Percentiles rank a stretch among this genome's conserved stretches.
Evolutionary conservation across 2,797 vertebrate genomes (phyloP).

Genomic region (Lophius americanus): DNA sequence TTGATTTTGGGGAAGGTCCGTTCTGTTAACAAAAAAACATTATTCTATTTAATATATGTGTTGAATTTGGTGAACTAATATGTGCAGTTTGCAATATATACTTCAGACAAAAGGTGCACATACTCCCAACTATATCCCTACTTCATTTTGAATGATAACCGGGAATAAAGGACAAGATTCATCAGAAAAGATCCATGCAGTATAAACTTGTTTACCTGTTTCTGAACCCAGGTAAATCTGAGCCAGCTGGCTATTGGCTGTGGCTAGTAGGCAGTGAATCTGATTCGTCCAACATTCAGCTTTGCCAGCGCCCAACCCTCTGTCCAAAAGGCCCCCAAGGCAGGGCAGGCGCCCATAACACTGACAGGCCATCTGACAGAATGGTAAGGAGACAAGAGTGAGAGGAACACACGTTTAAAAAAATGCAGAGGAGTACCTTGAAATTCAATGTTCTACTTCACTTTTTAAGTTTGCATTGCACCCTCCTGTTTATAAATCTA

Average conservation of each 20-base stretch:
- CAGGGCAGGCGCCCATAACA: constrained; percentile 88
- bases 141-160: no score
- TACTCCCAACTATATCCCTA: no score
- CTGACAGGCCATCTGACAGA: constrained; percentile 85
- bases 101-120: no score
- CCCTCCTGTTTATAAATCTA: no score
- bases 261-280: constrained; percentile 86
- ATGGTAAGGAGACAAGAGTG: not conserved
- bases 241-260: constrained; percentile 83
- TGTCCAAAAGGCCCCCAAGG: constrained; percentile 86
- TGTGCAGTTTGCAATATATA: no score
- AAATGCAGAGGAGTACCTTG: not conserved
- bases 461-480: not conserved
- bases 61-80: no score
- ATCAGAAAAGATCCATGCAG: no score
- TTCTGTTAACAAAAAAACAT: no score
- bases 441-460: not conserved
- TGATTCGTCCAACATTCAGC: constrained; percentile 91
- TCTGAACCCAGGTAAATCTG: constrained; percentile 86
- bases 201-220: constrained; percentile 70
- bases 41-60: no score
- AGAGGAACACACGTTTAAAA: not conserved
- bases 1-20: no score
- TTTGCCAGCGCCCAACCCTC: constrained; percentile 79
- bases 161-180: no score